Evolutionary conservation across 1,140 invertebrate genomes (phyloP), one percentile per base, ranked within the genome.

Genomic region (Harlomillsia oculata): DNA sequence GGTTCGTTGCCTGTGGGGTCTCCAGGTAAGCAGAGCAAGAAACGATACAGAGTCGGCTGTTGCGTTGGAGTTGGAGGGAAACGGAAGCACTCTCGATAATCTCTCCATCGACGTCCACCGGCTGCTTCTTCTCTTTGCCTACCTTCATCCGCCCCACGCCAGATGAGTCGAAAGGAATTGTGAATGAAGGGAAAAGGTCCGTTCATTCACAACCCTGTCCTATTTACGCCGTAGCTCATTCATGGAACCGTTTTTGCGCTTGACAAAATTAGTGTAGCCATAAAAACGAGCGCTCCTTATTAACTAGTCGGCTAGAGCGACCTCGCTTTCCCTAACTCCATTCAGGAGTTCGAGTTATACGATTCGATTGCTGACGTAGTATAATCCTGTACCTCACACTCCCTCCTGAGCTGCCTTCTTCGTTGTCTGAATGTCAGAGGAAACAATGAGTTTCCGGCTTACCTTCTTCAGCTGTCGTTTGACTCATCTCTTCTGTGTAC

Each of bases 361-460:
- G n/a, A 40, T n/a, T 20, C 37, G 20, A 40, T 16, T 40, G 20
- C 37, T 40, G n/a, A n/a, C n/a, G n/a, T n/a, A n/a, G n/a, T n/a
- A n/a, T n/a, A n/a, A n/a, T n/a, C n/a, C n/a, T n/a, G n/a, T n/a
- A n/a, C n/a, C n/a, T n/a, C n/a, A n/a, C n/a, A n/a, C n/a, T n/a
- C n/a, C n/a, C n/a, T n/a, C n/a, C n/a, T n/a, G n/a, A n/a, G n/a
- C n/a, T n/a, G n/a, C n/a, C n/a, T n/a, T n/a, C n/a, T n/a, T n/a
- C n/a, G 39, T 53, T 41, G 51, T 43, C 51, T 23, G 18, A 6
- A 53, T 40, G 39, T 16, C 18, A n/a, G 25, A 21, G 29, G 53
- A 46, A n/a, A 56, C 53, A 56, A 56, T 56, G 44, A 14, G 44
- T 30, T 56, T 56, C 53, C 53, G 53, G 53, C 44, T 37, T 55